Base-by-base conservation (phyloP, 92 coral and sea anemone genomes). In the Nematostella vectensis region DNA sequence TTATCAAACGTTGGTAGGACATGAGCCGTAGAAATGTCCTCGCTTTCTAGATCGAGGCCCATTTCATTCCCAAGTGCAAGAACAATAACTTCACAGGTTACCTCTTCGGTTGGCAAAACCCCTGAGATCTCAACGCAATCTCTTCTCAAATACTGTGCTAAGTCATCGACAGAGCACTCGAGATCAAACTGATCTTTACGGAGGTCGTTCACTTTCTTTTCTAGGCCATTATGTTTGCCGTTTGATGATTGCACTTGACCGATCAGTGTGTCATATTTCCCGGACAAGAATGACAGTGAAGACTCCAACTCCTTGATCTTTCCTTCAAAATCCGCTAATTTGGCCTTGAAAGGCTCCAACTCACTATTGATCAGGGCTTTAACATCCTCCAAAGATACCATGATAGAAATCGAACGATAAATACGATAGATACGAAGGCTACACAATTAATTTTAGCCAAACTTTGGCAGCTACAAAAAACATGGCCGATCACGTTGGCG, bases 121-220 rank as follows among this genome's bases (percentile, higher is more conserved):
- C 66, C 67, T 11, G 68, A 58, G 30, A 69, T 58, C 33, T 68
- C 59, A 11, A 58, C 31, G 29, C 75, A 68, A 28, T 68, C 75
- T 19, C 75, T 24, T 37, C 68, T 39, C 30, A 69, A 43, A 48
- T 69, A 58, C 17, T 69, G 76, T 19, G 68, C 76, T 2, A 69
- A 22, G 31, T 69, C 76, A 8, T 69, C 76, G 24, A 65, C 25
- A 6, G 47, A 51, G 25, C 20, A 40, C 2, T 31, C 47, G 17
- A 48, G 43, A 1, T 33, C 29, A 3, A 11, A 3, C 18, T 48
- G 25, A 18, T 50, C 58, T 50, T 29, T 62, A n/a, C 30, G 37
- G 36, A 0, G 27, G 42, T 61, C 29, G 31, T 47, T 29, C 20
- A 61, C 15, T 1, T 47, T 27, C 20, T 16, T 61, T 23, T 25